A percentile compares a stretch with the other conserved stretches of the same genome.
phyloP scores from a whole-genome alignment of 2,113 vertebrate genomes.

The Spheniscus mendiculus region DNA sequence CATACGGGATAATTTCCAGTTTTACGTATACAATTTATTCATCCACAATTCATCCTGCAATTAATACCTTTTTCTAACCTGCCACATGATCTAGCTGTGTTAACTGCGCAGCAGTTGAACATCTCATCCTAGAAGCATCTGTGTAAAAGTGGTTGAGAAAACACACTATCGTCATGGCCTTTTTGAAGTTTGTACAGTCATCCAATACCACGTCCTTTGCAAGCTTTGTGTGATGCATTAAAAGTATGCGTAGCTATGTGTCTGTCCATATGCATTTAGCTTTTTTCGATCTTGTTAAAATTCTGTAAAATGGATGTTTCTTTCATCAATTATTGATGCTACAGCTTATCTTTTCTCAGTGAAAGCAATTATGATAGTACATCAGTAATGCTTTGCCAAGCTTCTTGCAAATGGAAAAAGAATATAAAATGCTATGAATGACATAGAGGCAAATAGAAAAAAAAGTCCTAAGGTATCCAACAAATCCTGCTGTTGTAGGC shows the following conservation, averaged over 20 bases:
- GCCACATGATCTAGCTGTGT: not conserved
- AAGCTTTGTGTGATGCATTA: not conserved
- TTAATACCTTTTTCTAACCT: not conserved
- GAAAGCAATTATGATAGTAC: not conserved
- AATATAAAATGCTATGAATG: not conserved
- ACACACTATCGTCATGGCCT: not conserved
- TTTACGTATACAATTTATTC: not conserved
- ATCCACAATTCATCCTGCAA: not conserved
- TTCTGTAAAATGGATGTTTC: not conserved
- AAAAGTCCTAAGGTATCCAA: not conserved
- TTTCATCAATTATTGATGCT: conserved; percentile 6
- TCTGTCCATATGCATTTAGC: not conserved
- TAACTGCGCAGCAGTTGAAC: not conserved
- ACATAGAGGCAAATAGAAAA: not conserved
- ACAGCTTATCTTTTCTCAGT: not conserved
- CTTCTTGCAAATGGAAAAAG: not conserved
- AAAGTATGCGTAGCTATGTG: accelerated
- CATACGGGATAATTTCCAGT: not conserved
- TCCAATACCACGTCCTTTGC: not conserved
- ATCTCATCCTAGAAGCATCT: not conserved
- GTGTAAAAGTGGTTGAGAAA: not conserved
- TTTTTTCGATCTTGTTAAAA: not conserved
- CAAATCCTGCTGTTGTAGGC: not conserved
- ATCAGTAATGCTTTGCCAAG: not conserved
- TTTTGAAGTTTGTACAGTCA: not conserved